Evolutionary conservation across 2,797 vertebrate genomes (phyloP).

Genomic region (Acanthopagrus latus): DNA sequence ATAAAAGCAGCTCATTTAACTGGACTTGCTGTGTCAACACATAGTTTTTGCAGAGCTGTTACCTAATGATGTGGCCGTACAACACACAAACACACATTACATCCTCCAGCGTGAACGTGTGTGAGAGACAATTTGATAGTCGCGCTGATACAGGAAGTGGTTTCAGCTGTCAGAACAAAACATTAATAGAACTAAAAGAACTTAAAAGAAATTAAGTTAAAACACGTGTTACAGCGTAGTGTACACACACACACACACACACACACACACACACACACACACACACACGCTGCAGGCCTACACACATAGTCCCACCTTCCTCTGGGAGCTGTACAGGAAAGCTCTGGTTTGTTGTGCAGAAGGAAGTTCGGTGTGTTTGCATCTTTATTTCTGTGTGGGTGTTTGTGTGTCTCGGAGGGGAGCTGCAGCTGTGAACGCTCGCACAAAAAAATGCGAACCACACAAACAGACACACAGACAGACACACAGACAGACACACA

Average conservation of each 20-base stretch:
- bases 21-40: constrained; percentile 69
- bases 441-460: constrained; percentile 35
- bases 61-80: constrained; percentile 40
- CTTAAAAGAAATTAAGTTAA: not conserved
- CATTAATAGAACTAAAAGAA: constrained; percentile 11
- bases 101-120: constrained; percentile 8
- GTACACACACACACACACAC: too few relatives aligned
- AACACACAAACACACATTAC: constrained; percentile 25
- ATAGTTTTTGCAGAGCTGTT: constrained; percentile 14
- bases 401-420: constrained; percentile 62
- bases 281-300: not conserved
- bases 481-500: constrained; percentile 19
- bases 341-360: constrained; percentile 39
- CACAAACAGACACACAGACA: constrained; percentile 9
- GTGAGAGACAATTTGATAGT: constrained; percentile 20
- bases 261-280: not conserved
- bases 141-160: constrained; percentile 58
- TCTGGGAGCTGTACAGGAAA: constrained; percentile 57
- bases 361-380: constrained; percentile 32
- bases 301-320: constrained; percentile 22
- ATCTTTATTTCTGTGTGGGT: constrained; percentile 52
- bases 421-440: constrained; percentile 66
- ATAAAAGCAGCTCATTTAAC: constrained; percentile 61
- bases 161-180: constrained; percentile 61
- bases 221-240: not conserved